These are phyloP conservation scores for Micronycteris hirsuta DNA, from an alignment of 2,113 vertebrate genomes.

Conservation along the genomic window DNA sequence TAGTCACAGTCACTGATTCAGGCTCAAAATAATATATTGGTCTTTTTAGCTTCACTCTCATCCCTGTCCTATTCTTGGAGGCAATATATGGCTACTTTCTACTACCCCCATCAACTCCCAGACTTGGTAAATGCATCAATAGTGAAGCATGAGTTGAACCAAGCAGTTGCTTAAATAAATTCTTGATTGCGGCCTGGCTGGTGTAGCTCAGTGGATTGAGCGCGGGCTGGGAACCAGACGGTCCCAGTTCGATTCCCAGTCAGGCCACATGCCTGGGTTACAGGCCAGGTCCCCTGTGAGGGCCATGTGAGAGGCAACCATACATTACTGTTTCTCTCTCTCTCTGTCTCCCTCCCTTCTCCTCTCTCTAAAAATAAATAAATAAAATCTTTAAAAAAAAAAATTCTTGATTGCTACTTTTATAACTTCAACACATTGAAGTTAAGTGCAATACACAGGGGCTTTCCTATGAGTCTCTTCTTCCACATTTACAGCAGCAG, in stretches of 20 bases:
- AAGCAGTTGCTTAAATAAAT: conserved; percentile 70
- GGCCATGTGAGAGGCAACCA: too few relatives aligned
- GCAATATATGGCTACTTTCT: conserved; percentile 51
- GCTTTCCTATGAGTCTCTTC: conserved; percentile 33
- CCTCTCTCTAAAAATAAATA: too few relatives aligned
- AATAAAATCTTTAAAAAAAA: too few relatives aligned
- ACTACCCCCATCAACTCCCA: conserved; percentile 49
- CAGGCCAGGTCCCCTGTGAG: too few relatives aligned
- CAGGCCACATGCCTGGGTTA: too few relatives aligned
- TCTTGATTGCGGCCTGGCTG: too few relatives aligned
- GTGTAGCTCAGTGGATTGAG: too few relatives aligned
- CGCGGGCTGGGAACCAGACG: too few relatives aligned
- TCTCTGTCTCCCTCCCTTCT: too few relatives aligned
- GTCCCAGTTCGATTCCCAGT: too few relatives aligned
- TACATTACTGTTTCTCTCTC: too few relatives aligned
- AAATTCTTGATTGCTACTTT: conserved; percentile 72
- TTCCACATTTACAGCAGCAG: not conserved
- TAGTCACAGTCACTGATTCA: conserved; percentile 9
- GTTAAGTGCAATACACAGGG: conserved; percentile 59
- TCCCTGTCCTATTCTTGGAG: conserved; percentile 17
- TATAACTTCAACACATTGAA: conserved; percentile 64
- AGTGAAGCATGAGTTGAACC: conserved; percentile 65
- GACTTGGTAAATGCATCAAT: conserved; percentile 1
- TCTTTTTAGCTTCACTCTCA: conserved; percentile 64
- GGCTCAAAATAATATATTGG: conserved; percentile 63